Base-by-base conservation (phyloP, 1,140 invertebrate species). In the Chlorops oryzae region DNA sequence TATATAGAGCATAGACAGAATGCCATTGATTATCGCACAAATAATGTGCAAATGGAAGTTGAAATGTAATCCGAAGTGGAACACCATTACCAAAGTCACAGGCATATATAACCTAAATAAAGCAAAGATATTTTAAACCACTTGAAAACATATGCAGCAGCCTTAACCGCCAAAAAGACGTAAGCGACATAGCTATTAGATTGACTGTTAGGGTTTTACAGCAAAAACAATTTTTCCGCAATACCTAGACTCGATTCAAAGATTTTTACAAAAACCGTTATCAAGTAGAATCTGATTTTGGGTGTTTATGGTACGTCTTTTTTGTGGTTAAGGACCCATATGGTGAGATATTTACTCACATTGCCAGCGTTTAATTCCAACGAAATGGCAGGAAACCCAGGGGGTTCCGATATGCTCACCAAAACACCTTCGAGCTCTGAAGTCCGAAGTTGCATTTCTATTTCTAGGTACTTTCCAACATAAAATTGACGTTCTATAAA, bases 1-100 rank as follows among this genome's bases (percentile, higher is more conserved):
- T 81, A 59, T 87, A 86, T 5, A 82, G 75, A 0, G 86, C 90
- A 40, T 81, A 80, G 13, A 93, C 81, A 49, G 79, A 80, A 68
- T 95, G 92, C 92, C 92, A 95, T 57, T 81, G 78, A 55, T 90
- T 90, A 73, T 94, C 87, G 72, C 91, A 95, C 3, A 89, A 72
- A 1, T 80, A 75, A 59, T 80, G 85, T 39, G 81, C 78, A 42
- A 77, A 81, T 13, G 78, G 67, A 27, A 87, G 78, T 22, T 64
- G 68, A 61, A 63, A 82, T 69, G 22, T 83, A 76, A 65, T 77
- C 59, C 61, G 78, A 69, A 78, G 80, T 3, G 75, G 77, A 54
- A 78, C 76, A 22, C 79, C 78, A 56, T 82, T 80, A 12, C 82
- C 80, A 47, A 86, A 76, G 57, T 87, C 79, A 3, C 82, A 82